phyloP scores from a whole-genome alignment of 2,888 invertebrate species.

The Chironomus tentans region DNA sequence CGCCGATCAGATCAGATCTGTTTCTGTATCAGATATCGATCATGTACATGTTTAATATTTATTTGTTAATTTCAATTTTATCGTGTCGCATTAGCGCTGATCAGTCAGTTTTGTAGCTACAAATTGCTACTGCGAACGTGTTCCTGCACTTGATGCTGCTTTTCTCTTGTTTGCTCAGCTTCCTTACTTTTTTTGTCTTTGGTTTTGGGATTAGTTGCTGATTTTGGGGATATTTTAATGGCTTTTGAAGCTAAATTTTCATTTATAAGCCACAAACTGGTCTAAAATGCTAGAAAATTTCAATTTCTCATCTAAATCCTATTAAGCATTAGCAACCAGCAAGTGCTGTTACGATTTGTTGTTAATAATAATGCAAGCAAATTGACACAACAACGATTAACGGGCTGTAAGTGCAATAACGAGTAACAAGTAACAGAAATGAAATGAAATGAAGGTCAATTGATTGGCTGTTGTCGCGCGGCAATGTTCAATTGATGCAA shows the following conservation, averaged over 20 bases:
- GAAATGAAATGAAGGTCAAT: slow-evolving; percentile 16
- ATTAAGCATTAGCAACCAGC: background rate
- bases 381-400: background rate
- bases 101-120: background rate
- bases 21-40: too few relatives aligned
- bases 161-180: background rate
- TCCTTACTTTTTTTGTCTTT: too few relatives aligned
- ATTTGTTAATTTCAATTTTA: background rate
- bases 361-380: background rate
- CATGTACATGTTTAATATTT: background rate
- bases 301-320: too few relatives aligned
- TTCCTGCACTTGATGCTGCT: background rate
- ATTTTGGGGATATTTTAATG: too few relatives aligned
- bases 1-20: too few relatives aligned
- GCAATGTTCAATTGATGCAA: background rate
- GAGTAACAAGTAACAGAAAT: background rate
- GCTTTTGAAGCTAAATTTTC: too few relatives aligned
- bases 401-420: background rate
- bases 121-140: background rate
- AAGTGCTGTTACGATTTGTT: background rate
- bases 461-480: background rate
- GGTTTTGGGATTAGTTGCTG: too few relatives aligned
- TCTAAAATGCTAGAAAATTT: too few relatives aligned
- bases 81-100: background rate
- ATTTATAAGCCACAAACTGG: too few relatives aligned